Conservation (phyloP, 53 echinoderm and acorn worm genomes). For the Zoroaster sp. region DNA sequence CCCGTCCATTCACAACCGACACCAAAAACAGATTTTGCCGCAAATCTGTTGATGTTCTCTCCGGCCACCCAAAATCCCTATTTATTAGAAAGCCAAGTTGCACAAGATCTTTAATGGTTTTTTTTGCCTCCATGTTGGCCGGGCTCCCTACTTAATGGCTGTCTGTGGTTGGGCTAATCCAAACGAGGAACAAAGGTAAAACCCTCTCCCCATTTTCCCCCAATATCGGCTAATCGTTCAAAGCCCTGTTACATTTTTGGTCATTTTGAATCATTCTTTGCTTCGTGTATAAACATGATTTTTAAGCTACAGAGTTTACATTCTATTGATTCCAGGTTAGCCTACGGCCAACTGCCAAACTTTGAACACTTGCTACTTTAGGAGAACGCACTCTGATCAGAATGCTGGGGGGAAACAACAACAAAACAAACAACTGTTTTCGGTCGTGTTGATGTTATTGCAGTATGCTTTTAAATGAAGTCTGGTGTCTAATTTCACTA, state of each 20-base stretch:
- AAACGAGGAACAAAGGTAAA: not conserved
- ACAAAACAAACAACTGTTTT: not conserved
- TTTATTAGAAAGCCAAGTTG: not conserved
- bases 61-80: not conserved
- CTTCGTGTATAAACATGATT: not conserved
- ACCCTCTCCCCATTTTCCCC: not conserved
- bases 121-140: not conserved
- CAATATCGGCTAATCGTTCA: not conserved
- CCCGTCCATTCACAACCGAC: not conserved
- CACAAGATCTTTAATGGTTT: not conserved
- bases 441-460: not conserved
- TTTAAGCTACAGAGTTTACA: not conserved
- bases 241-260: not conserved
- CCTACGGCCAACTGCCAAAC: not conserved
- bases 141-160: no score
- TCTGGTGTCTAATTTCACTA: no score
- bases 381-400: not conserved
- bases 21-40: not conserved
- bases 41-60: not conserved
- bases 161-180: no score
- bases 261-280: not conserved
- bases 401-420: not conserved
- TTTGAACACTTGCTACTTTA: not conserved
- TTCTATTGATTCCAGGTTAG: not conserved
- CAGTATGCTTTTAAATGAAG: not conserved